Conservation (phyloP, 2,888 invertebrate species). For the Drosophila eohydei region DNA sequence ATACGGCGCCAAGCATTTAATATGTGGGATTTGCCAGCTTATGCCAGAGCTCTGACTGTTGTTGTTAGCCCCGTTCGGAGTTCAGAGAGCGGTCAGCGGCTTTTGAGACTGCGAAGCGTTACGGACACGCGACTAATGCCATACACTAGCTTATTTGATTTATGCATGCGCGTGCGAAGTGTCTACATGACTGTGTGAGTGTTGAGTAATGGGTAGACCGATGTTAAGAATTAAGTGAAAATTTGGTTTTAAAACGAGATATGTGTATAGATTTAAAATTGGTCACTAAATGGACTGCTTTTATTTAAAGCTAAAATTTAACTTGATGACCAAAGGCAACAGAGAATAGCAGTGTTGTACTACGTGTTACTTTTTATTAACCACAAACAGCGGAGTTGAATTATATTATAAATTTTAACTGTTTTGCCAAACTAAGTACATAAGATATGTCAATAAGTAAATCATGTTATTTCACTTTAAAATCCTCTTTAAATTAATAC, state of each 20-base stretch:
- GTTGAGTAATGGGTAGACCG: neutral
- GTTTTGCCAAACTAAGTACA: too few relatives aligned
- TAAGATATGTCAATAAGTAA: too few relatives aligned
- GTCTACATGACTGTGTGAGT: neutral
- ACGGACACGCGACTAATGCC: slow-evolving; percentile 30
- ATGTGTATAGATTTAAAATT: neutral
- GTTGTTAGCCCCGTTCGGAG: slow-evolving; percentile 11
- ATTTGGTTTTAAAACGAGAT: neutral
- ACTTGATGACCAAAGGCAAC: neutral
- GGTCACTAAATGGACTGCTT: neutral
- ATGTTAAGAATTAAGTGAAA: slow-evolving; percentile 5
- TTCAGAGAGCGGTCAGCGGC: slow-evolving; percentile 37
- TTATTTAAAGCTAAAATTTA: neutral
- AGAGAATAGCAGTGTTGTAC: neutral
- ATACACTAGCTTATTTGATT: slow-evolving; percentile 37
- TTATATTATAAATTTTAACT: neutral
- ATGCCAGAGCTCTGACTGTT: slow-evolving; percentile 32
- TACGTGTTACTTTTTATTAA: neutral
- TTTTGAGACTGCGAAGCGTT: slow-evolving; percentile 27
- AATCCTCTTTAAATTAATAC: too few relatives aligned
- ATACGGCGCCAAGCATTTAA: slow-evolving; percentile 59
- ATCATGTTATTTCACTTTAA: too few relatives aligned
- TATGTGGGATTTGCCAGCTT: slow-evolving; percentile 60
- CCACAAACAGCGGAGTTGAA: neutral
- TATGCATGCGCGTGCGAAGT: slow-evolving; percentile 10